phyloP scores from a whole-genome alignment of 2,888 invertebrate species.

The Quadroppia sp. region DNA sequence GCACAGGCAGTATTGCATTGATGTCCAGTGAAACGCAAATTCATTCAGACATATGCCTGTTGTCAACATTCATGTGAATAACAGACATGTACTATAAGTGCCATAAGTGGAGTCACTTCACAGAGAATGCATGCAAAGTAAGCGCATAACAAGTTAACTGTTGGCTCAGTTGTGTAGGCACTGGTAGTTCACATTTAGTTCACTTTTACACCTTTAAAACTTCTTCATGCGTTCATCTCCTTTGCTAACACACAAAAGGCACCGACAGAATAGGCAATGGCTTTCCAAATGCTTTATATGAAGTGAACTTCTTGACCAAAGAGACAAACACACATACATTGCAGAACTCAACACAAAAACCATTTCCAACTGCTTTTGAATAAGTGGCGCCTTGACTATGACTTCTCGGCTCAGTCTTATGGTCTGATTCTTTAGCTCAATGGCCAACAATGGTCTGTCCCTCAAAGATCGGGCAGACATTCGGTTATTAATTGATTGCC shows the following conservation, averaged over 20 bases:
- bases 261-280: slow-evolving; percentile 30
- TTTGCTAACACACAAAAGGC: neutral
- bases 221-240: slow-evolving; percentile 23
- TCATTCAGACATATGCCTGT: slow-evolving; percentile 34
- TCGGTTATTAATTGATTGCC: neutral
- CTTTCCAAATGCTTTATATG: slow-evolving; percentile 27
- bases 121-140: slow-evolving; percentile 31
- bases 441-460: neutral
- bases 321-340: neutral
- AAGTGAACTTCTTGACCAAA: slow-evolving; percentile 31
- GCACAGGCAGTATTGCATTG: neutral
- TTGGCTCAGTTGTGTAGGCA: neutral
- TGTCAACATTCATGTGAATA: slow-evolving; percentile 32
- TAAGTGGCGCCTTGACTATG: slow-evolving; percentile 20
- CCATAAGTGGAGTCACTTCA: slow-evolving; percentile 33
- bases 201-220: slow-evolving; percentile 28
- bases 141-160: slow-evolving; percentile 33
- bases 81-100: slow-evolving; percentile 17
- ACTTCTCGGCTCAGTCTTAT: neutral
- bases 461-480: neutral
- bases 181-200: slow-evolving; percentile 23
- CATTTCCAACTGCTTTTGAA: slow-evolving; percentile 13
- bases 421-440: neutral
- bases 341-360: slow-evolving; percentile 10
- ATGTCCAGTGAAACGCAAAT: slow-evolving; percentile 33